Conservation (phyloP, 2,113 vertebrate genomes). For the Balaeniceps rex region DNA sequence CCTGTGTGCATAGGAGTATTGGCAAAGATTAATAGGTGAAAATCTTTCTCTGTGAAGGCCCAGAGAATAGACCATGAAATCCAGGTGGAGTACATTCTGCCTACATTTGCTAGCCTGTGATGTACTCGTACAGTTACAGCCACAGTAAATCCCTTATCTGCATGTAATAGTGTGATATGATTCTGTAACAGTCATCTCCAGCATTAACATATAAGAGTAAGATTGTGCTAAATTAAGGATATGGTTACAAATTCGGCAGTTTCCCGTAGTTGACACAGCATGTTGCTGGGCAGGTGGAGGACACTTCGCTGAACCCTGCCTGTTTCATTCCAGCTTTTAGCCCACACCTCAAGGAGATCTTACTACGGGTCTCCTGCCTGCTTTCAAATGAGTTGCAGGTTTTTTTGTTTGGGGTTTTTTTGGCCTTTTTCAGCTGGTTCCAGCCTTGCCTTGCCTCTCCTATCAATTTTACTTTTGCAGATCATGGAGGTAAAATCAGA, state of each 20-base stretch:
- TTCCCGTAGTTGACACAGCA: not conserved
- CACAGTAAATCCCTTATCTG: not conserved
- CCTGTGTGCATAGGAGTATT: not conserved
- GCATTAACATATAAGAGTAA: not conserved
- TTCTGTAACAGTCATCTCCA: not conserved
- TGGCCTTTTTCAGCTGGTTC: not conserved
- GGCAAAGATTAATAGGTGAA: not conserved
- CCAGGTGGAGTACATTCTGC: not conserved
- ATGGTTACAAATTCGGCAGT: not conserved
- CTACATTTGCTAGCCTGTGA: not conserved
- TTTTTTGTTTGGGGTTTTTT: not conserved
- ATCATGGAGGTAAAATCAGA: not conserved
- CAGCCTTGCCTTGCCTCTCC: not conserved
- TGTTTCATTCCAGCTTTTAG: fast-evolving
- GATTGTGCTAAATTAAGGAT: not conserved
- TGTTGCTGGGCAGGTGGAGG: not conserved
- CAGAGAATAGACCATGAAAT: not conserved
- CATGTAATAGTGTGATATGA: not conserved
- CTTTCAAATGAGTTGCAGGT: not conserved
- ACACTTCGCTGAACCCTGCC: not conserved
- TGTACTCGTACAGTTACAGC: not conserved
- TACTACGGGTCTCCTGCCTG: not conserved
- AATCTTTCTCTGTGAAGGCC: not conserved
- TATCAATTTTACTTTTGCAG: not conserved
- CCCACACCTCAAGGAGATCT: not conserved